Evolutionary conservation across 2,797 vertebrate genomes (phyloP).

Genomic region (Buceros bicornis): DNA sequence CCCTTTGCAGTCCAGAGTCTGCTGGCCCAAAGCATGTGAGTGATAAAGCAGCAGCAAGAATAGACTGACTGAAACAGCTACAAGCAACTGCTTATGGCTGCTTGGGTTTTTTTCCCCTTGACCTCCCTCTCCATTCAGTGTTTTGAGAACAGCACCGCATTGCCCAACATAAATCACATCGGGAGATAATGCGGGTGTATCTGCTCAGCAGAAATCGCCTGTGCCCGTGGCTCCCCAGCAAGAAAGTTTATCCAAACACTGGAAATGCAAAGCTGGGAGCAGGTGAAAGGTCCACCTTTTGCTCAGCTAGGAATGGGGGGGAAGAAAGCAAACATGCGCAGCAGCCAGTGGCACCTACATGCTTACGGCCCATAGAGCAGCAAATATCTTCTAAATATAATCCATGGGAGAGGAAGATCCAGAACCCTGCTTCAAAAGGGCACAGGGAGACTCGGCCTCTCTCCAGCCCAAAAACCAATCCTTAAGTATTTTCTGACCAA

Average conservation of each 20-base stretch:
- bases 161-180: not conserved
- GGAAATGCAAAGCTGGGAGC: not conserved
- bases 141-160: not conserved
- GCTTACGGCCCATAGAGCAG: accelerated
- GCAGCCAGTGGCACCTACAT: not conserved
- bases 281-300: not conserved
- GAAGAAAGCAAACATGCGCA: not conserved
- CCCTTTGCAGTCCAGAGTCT: not conserved
- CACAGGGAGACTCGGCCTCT: not conserved
- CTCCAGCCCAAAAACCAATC: not conserved
- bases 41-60: conserved; percentile 31
- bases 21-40: not conserved
- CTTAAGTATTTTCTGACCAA: not conserved
- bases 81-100: not conserved
- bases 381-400: not conserved
- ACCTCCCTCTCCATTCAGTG: not conserved
- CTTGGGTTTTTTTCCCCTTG: not conserved
- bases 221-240: not conserved
- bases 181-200: not conserved
- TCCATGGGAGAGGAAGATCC: not conserved
- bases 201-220: not conserved
- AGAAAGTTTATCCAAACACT: conserved; percentile 2
- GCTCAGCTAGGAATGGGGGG: not conserved
- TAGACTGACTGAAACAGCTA: not conserved
- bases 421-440: not conserved